phyloP scores from a whole-genome alignment of 2,888 invertebrate species.

The Arctia plantaginis region DNA sequence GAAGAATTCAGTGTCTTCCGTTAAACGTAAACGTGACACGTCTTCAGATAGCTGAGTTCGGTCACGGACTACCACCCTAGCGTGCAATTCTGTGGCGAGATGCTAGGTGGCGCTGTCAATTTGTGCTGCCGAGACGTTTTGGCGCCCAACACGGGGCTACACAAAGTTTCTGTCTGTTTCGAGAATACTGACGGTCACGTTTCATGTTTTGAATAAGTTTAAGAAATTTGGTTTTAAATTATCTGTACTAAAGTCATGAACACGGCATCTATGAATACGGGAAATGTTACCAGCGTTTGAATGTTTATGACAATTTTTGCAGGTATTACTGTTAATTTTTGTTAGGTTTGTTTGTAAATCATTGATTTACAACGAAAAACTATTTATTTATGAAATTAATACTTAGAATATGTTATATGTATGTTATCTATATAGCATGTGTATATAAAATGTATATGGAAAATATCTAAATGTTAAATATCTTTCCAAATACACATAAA shows the following conservation, averaged over 20 bases:
- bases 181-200: constrained; percentile 47
- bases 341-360: no score
- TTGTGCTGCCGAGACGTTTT: constrained; percentile 68
- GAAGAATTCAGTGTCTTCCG: constrained; percentile 65
- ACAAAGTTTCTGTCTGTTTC: constrained; percentile 44
- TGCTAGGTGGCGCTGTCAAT: constrained; percentile 80
- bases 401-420: no score
- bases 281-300: background rate
- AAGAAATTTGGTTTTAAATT: constrained; percentile 27
- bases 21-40: constrained; percentile 69
- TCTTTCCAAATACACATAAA: no score
- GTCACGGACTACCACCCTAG: constrained; percentile 75
- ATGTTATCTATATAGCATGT: no score
- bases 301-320: background rate
- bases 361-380: no score
- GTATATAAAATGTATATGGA: no score
- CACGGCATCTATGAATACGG: background rate
- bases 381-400: no score
- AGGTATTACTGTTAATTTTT: no score
- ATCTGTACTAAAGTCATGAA: constrained; percentile 4
- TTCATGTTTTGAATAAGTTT: constrained; percentile 33
- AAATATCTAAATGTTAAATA: no score
- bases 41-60: constrained; percentile 67
- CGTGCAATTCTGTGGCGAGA: constrained; percentile 63
- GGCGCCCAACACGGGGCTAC: constrained; percentile 68